Evolutionary conservation across 2,113 vertebrate species (phyloP).

Genomic region (Geococcyx californianus): DNA sequence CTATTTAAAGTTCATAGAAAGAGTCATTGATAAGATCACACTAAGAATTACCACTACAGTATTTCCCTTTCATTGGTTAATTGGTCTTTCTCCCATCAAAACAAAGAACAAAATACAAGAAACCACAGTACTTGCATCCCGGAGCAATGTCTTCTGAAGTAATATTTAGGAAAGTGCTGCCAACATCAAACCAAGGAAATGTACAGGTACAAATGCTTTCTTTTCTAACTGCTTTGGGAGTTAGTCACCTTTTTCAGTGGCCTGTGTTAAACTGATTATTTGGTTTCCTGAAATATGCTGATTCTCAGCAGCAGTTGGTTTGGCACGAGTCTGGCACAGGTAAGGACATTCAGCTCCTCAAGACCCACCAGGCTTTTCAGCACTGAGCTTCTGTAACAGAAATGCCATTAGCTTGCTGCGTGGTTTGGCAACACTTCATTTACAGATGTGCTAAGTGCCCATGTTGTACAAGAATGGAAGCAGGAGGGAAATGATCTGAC

Average conservation of each 20-base stretch:
- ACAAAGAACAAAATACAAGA: neutral
- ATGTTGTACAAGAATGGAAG: neutral
- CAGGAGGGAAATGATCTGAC: neutral
- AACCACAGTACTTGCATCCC: neutral
- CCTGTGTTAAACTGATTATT: neutral
- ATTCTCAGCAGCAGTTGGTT: neutral
- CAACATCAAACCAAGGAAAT: neutral
- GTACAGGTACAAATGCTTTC: neutral
- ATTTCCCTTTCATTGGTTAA: neutral
- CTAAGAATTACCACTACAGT: neutral
- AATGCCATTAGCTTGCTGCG: neutral
- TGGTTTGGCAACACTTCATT: neutral
- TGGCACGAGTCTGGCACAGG: neutral
- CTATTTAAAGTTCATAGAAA: neutral
- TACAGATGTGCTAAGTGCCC: neutral
- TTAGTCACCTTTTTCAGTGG: neutral
- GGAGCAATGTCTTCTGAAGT: neutral
- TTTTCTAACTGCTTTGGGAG: neutral
- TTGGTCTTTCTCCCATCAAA: neutral
- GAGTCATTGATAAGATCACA: neutral
- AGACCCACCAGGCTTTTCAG: neutral
- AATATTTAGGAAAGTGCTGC: neutral
- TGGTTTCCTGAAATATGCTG: neutral
- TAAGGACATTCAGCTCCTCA: neutral
- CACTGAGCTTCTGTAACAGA: neutral